Conservation (phyloP, 2,113 vertebrate genomes). For the Eulacestoma nigropectus region DNA sequence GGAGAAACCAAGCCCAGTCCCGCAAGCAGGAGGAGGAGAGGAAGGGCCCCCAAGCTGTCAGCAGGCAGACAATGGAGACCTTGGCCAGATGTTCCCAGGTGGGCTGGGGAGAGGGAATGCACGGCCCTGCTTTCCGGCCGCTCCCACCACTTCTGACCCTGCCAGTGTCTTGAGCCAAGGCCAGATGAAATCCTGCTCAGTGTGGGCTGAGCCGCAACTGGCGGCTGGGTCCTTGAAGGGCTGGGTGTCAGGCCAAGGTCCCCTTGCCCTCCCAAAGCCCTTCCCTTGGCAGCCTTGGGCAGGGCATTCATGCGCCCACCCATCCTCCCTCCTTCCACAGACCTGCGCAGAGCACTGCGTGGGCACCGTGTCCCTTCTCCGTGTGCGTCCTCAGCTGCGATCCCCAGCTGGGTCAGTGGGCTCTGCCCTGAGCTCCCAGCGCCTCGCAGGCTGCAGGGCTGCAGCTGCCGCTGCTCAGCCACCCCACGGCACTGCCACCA, state of each 20-base stretch:
- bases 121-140: fast-evolving
- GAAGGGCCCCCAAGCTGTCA: neutral
- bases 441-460: neutral
- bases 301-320: neutral
- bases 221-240: neutral
- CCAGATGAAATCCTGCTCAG: neutral
- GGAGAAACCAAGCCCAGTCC: neutral
- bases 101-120: neutral
- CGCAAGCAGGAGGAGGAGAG: neutral
- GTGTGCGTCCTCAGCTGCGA: fast-evolving
- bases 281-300: neutral
- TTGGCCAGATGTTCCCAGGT: fast-evolving
- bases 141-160: neutral
- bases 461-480: neutral
- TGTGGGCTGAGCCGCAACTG: neutral
- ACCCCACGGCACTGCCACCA: neutral
- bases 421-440: neutral
- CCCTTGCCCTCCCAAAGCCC: neutral
- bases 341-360: neutral
- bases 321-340: neutral
- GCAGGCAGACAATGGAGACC: neutral
- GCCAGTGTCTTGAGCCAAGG: neutral
- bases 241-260: fast-evolving
- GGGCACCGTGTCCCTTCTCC: neutral
- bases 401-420: neutral